A percentile compares a stretch with the other conserved stretches of the same genome.
Conservation (phyloP, 2,113 vertebrate species). For the Arizona elegans region DNA sequence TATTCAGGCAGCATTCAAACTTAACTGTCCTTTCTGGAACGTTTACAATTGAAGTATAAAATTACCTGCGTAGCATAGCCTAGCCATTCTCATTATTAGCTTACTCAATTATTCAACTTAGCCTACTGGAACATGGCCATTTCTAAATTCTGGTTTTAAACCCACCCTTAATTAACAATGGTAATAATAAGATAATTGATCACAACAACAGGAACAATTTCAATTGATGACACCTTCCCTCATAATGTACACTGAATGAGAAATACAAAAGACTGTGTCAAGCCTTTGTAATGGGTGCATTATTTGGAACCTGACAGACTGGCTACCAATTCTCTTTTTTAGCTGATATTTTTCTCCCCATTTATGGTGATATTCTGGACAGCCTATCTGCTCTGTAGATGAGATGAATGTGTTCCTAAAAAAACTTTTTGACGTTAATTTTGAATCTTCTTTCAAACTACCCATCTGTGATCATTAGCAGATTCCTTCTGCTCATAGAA, state of each 20-base stretch:
- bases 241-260: not conserved
- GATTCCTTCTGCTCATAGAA: not conserved
- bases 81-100: slow-evolving; percentile 24
- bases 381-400: not conserved
- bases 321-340: not conserved
- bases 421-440: not conserved
- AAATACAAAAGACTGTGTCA: not conserved
- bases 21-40: slow-evolving; percentile 23
- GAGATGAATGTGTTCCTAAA: not conserved
- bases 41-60: slow-evolving; percentile 23
- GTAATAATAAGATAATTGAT: not conserved
- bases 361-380: not conserved
- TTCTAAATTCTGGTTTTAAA: slow-evolving; percentile 3
- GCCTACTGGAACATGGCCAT: not conserved
- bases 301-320: too few species aligned
- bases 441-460: not conserved
- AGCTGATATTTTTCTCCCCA: not conserved
- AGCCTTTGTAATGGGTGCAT: too few species aligned
- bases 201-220: not conserved
- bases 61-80: not conserved
- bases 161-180: not conserved
- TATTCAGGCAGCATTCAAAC: slow-evolving; percentile 13
- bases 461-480: not conserved
- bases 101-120: slow-evolving; percentile 15
- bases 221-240: not conserved